Evolutionary conservation across 2,113 vertebrate species (phyloP), one percentile per base, ranked within the genome.

Genomic region (Amazona guildingii): DNA sequence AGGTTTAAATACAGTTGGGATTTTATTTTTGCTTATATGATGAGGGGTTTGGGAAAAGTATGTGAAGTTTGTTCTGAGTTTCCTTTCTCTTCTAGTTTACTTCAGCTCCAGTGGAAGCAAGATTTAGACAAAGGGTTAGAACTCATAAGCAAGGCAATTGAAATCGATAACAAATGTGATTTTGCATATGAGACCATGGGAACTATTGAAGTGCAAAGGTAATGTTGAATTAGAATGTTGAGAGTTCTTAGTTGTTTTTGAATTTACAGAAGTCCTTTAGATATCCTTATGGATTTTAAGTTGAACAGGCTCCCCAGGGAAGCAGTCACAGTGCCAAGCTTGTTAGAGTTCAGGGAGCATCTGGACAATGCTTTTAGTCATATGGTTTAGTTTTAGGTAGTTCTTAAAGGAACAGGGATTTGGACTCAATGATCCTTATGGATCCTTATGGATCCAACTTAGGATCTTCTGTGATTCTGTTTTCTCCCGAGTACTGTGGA

Each of bases 171-270:
- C 98, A 99, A 99, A 97, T 99, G 99, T 97, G 99, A 99, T 97
- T 99, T 99, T 98, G 99, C 99, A 17, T 99, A 99, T 55, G 99
- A 99, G 98, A 99, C 99, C 24, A 99, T 99, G 99, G 99, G 99
- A 97, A 99, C 99, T 95, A 99, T 99, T 91, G 99, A 99, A 98
- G 99, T 99, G 64, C 99, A 99, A 95, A 99, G 99, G 99, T 99
- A 97, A 98, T 92, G 39, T 55, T 88, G 35, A 79, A 52, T 29
- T 76, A 17, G 17, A n/a, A 54, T 24, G 46, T 70, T 88, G 11
- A 72, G 31, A 63, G 28, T 76, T 92, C 57, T 46, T 41, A 29
- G 46, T 86, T 90, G 64, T 16, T 68, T 49, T 21, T 80, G 31
- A 75, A 90, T 74, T 57, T 29, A 61, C 11, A 85, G 17, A 4